Evolutionary conservation across 2,113 vertebrate species (phyloP).

Genomic region (Isurus oxyrinchus): DNA sequence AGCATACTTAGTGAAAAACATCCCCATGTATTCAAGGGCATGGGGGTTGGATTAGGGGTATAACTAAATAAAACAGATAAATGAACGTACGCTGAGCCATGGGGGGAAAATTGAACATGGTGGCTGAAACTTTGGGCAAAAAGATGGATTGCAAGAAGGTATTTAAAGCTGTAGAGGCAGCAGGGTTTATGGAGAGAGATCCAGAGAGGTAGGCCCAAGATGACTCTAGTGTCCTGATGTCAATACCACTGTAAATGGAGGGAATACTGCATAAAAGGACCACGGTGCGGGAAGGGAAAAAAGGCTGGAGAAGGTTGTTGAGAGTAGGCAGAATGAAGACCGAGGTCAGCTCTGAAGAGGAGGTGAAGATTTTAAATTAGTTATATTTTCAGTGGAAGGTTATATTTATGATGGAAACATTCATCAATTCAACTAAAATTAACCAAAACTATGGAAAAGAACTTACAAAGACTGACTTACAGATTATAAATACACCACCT

Average conservation of each 20-base stretch:
- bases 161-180: background rate
- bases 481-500: background rate
- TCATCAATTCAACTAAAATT: background rate
- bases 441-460: background rate
- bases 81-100: background rate
- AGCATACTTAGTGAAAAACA: background rate
- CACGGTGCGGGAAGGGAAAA: background rate
- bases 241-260: background rate
- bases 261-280: background rate
- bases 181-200: background rate
- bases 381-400: background rate
- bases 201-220: background rate
- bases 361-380: background rate
- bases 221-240: background rate
- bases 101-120: background rate
- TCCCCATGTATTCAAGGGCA: too few species aligned
- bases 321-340: too few species aligned
- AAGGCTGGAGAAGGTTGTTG: too few species aligned
- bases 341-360: too few species aligned
- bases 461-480: background rate
- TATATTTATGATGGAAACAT: background rate
- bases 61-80: background rate
- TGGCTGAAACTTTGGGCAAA: background rate
- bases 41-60: background rate
- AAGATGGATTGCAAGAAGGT: background rate